These are phyloP conservation scores for Pygoscelis adeliae DNA, from an alignment of 2,113 vertebrate genomes.

Conservation along the genomic window DNA sequence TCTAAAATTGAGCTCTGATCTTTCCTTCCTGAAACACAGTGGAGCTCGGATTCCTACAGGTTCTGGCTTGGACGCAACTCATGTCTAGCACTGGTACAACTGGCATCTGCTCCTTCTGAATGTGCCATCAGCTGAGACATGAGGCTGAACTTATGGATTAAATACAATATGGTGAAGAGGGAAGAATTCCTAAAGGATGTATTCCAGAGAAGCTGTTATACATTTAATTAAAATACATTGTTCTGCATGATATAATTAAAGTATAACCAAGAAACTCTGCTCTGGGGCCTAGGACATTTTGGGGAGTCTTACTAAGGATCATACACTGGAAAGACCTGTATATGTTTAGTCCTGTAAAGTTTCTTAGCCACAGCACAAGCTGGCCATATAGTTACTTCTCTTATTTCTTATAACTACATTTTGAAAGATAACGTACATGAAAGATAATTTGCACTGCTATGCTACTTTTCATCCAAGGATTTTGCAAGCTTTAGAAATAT, in stretches of 20 bases:
- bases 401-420: not conserved
- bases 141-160: not conserved
- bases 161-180: not conserved
- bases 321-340: not conserved
- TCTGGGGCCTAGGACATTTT: not conserved
- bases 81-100: not conserved
- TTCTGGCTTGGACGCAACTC: not conserved
- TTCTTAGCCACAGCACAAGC: not conserved
- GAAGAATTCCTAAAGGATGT: not conserved
- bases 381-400: not conserved
- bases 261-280: not conserved
- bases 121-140: not conserved
- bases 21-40: not conserved
- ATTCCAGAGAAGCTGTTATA: not conserved
- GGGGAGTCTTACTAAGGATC: not conserved
- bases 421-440: not conserved
- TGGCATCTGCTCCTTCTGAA: not conserved
- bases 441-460: not conserved
- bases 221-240: not conserved
- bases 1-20: not conserved
- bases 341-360: not conserved
- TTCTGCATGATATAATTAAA: not conserved
- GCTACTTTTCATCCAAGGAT: not conserved
- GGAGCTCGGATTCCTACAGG: not conserved
- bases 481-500: not conserved